A percentile compares a stretch with the other conserved stretches of the same genome.
Evolutionary conservation across 2,113 vertebrate species (phyloP).

Genomic region (Synodontis membranacea): DNA sequence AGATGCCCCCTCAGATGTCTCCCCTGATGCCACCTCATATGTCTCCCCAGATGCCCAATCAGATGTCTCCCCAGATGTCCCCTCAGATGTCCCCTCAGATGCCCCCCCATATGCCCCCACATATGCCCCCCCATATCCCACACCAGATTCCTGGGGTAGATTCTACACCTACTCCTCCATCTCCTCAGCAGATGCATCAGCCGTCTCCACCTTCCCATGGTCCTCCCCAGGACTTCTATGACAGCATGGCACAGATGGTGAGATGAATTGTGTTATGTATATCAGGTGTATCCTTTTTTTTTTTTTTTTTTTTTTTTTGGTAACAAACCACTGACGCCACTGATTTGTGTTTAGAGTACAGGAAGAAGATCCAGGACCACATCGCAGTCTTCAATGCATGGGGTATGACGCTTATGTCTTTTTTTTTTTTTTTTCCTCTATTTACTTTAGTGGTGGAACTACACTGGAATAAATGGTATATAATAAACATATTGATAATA

Average conservation of each 20-base stretch:
- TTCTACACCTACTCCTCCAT: constrained; percentile 59
- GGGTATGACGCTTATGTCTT: constrained; percentile 62
- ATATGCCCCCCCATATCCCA: constrained; percentile 8
- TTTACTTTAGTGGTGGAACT: not conserved
- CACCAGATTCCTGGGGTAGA: constrained; percentile 45
- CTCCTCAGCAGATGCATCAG: constrained; percentile 67
- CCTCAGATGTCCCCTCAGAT: constrained; percentile 60
- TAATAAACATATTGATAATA: not conserved
- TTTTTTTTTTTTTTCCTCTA: not conserved
- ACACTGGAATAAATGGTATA: not conserved
- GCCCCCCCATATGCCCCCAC: constrained; percentile 56
- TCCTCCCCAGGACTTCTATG: constrained; percentile 80
- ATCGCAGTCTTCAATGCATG: constrained; percentile 79
- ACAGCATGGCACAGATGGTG: constrained; percentile 82
- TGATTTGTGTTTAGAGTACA: constrained; percentile 63
- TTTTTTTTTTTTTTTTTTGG: not conserved
- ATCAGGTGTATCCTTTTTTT: too few species aligned
- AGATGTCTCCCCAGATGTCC: constrained; percentile 16
- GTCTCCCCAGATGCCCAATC: constrained; percentile 41
- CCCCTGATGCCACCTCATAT: constrained; percentile 57
- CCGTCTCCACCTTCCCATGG: constrained; percentile 62
- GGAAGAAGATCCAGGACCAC: constrained; percentile 75
- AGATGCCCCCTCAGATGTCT: constrained; percentile 60
- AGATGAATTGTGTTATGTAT: constrained; percentile 18
- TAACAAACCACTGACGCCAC: not conserved